Evolutionary conservation across 2,113 vertebrate species (phyloP).

Genomic region (Sula dactylatra): DNA sequence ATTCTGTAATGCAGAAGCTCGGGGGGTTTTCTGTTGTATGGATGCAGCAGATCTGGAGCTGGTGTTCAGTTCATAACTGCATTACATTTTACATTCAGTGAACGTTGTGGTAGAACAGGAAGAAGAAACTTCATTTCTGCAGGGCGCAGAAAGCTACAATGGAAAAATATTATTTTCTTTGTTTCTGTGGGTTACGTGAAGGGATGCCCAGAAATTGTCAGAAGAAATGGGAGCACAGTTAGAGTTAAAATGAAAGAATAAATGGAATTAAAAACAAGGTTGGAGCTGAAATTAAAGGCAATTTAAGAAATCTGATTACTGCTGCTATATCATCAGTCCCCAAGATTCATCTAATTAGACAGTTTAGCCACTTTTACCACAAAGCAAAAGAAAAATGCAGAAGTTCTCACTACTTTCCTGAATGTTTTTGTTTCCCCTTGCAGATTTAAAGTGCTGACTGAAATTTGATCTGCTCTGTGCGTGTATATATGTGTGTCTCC

Average conservation of each 20-base stretch:
- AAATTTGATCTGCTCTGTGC: not conserved
- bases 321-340: not conserved
- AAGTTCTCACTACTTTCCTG: not conserved
- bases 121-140: not conserved
- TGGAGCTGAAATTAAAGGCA: not conserved
- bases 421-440: not conserved
- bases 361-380: not conserved
- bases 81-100: not conserved
- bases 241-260: not conserved
- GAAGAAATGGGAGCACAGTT: not conserved
- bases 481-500: not conserved
- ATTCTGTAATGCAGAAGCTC: not conserved
- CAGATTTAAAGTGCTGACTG: not conserved
- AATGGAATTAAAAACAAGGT: not conserved
- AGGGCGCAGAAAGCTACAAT: not conserved
- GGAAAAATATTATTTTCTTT: not conserved
- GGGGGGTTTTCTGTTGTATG: not conserved
- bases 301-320: not conserved
- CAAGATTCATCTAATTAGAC: not conserved
- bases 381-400: not conserved
- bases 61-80: not conserved
- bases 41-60: not conserved
- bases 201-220: not conserved
- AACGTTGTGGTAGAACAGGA: not conserved
- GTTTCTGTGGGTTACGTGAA: not conserved